Conservation (phyloP, 2,888 invertebrate genomes). For the Archips xylosteana region DNA sequence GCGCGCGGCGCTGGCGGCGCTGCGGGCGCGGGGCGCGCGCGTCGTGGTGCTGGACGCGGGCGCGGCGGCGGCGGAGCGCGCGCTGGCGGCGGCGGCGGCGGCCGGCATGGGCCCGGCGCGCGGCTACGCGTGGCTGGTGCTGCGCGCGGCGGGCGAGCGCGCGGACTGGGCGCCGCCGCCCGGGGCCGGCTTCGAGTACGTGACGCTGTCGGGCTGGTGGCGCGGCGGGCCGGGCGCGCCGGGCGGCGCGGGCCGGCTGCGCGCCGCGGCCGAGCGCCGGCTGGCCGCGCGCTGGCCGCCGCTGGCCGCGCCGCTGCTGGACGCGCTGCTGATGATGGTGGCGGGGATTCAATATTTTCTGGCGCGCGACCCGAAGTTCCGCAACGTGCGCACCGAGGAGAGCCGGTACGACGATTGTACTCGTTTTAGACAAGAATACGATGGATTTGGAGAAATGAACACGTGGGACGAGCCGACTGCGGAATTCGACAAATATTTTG, state of each 20-base stretch:
- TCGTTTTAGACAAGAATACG: too few species aligned
- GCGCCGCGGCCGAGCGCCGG: conserved; percentile 1
- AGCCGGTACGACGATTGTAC: too few species aligned
- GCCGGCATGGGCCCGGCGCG: conserved; percentile 76
- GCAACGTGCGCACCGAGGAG: conserved; percentile 41
- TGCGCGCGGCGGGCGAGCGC: conserved; percentile 54
- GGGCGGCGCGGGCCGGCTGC: conserved; percentile 22
- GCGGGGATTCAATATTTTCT: conserved; percentile 39
- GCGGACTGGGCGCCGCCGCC: conserved; percentile 37
- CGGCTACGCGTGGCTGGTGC: conserved; percentile 61
- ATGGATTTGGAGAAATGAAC: too few species aligned
- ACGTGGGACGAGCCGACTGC: too few species aligned
- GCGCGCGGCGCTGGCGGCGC: neutral
- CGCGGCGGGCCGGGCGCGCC: conserved; percentile 39
- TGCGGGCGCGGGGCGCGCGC: conserved; percentile 79
- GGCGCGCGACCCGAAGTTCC: conserved; percentile 20
- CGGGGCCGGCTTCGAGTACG: conserved; percentile 42
- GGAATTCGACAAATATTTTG: too few species aligned
- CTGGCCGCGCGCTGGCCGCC: conserved; percentile 46
- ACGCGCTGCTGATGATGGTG: conserved; percentile 50
- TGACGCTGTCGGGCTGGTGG: conserved; percentile 52
- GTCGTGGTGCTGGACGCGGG: conserved; percentile 94
- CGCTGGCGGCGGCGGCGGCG: conserved; percentile 89
- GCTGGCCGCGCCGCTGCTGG: conserved; percentile 45
- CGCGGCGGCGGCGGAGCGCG: conserved; percentile 71